Base-by-base conservation (phyloP, 2,888 invertebrate species). In the Patella caerulea region DNA sequence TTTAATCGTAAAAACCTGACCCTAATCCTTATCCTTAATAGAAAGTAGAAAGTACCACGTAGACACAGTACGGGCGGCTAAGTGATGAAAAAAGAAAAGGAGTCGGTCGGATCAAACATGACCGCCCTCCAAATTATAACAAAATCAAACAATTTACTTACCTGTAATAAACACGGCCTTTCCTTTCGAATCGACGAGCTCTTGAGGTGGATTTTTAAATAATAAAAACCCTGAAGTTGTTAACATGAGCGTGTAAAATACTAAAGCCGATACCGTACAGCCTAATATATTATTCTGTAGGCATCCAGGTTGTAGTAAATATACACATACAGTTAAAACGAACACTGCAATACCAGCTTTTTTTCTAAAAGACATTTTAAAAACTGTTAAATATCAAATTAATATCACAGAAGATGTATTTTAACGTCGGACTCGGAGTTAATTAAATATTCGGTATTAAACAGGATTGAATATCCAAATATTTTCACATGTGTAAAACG, bases 161-260 rank as follows among this genome's bases (percentile, higher is more conserved):
- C 85, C 85, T 79, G 85, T 85, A 55, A 85, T 82, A 65, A 85
- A 78, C 5, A 85, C 83, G 15, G 83, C 83, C 74, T 85, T 85
- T 3, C 79, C 80, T 12, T 65, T 56, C 12, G 83, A 76, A 34
- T 24, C 71, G 53, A 76, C 76, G 55, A 71, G 14, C n/a, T 54
- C 45, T 34, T 56, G 56, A 4, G 75, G 69, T 14, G 55, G 34
- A 45, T 15, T 34, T 53, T 12, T 56, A 17, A 74, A 52, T 24
- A 74, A 52, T 29, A 52, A 52, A 74, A 45, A 29, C 2, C 52
- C 65, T 11, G 65, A 29, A 29, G 29, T 19, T 9, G 65, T 52
- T 52, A 34, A 52, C 52, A 74, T 19, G 29, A 69, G 19, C 12
- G 65, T 69, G 65, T 74, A 74, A 65, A 74, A 74, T 52, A 74